Conservation (phyloP, 2,113 vertebrate genomes). For the Pomatorhinus ruficollis region DNA sequence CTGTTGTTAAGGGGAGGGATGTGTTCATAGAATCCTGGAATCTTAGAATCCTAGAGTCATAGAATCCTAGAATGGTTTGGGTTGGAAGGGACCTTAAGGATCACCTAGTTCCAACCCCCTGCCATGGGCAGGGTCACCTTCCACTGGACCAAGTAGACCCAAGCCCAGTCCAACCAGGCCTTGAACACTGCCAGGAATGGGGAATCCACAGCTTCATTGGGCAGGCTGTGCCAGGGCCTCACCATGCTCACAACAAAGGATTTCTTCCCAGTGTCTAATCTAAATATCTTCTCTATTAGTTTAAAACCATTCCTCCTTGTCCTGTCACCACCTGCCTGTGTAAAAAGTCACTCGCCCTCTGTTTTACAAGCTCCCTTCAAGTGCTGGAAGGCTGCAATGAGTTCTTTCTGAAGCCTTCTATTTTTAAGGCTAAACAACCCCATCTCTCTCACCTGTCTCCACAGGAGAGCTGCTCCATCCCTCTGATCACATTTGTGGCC, state of each 20-base stretch:
- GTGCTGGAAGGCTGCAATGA: neutral
- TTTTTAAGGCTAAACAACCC: neutral
- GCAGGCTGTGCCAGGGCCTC: neutral
- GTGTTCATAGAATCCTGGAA: accelerated
- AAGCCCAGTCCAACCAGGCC: neutral
- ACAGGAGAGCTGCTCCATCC: neutral
- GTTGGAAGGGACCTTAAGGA: neutral
- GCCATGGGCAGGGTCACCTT: neutral
- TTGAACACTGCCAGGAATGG: neutral
- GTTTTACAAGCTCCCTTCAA: neutral
- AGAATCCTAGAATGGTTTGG: neutral
- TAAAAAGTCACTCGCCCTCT: neutral
- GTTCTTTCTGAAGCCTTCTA: neutral
- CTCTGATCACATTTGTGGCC: neutral
- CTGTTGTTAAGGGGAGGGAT: neutral
- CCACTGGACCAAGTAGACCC: neutral
- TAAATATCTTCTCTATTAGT: neutral
- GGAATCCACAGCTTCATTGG: neutral
- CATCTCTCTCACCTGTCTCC: neutral
- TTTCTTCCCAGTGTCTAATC: neutral
- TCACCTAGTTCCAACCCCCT: neutral
- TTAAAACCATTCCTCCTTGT: neutral
- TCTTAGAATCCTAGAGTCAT: neutral
- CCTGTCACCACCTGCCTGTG: neutral
- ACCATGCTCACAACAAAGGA: neutral